These are phyloP conservation scores for Tonatia bakeri DNA, from an alignment of 2,113 vertebrate genomes.

Conservation along the genomic window DNA sequence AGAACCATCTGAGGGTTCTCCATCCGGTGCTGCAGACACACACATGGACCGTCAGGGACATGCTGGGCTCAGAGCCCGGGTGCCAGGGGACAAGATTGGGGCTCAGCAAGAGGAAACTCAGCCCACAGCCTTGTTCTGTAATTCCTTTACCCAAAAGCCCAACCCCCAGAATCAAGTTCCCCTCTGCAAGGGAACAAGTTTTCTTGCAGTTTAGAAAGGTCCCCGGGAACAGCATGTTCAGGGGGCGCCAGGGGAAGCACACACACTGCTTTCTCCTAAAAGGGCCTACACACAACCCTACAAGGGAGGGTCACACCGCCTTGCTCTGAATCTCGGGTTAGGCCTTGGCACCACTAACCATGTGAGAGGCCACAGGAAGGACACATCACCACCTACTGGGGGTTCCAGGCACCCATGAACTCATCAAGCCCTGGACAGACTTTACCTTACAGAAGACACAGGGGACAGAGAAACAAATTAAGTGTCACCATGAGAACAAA, in stretches of 20 bases:
- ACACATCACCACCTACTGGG: background rate
- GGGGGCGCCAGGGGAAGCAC: background rate
- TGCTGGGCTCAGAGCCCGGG: background rate
- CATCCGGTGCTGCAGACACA: constrained; percentile 89
- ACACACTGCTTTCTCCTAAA: background rate
- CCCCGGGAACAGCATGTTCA: background rate
- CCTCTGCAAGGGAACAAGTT: background rate
- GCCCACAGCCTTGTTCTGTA: background rate
- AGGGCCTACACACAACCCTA: background rate
- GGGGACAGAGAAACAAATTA: background rate
- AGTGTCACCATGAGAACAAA: background rate
- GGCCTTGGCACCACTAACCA: background rate
- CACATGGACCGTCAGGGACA: background rate
- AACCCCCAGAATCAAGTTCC: constrained; percentile 25
- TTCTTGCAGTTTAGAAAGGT: background rate
- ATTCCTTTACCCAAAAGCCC: background rate
- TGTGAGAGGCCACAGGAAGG: background rate
- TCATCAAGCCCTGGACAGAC: background rate
- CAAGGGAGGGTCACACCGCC: background rate
- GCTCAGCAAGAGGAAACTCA: background rate
- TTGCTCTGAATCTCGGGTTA: background rate
- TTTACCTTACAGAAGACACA: background rate
- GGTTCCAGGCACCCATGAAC: background rate
- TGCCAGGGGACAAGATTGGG: background rate
- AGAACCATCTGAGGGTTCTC: constrained; percentile 48